These are phyloP conservation scores for Opisthograptis luteolata DNA, from an alignment of 2,888 invertebrate species.

Conservation along the genomic window DNA sequence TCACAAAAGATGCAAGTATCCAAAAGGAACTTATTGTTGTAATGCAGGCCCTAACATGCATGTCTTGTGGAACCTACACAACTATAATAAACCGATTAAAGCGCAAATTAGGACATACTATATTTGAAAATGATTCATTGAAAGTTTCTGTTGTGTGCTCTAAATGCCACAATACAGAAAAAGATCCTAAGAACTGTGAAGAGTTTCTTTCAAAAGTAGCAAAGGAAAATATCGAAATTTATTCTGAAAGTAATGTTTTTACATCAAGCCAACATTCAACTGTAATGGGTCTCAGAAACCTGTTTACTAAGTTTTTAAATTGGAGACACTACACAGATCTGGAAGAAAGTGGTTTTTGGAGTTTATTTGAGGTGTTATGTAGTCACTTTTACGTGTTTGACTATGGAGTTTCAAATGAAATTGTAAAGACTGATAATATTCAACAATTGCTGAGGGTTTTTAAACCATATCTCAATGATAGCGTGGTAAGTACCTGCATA, in stretches of 20 bases:
- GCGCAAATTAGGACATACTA: constrained; percentile 48
- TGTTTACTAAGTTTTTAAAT: constrained; percentile 71
- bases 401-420: constrained; percentile 54
- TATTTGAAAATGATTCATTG: constrained; percentile 53
- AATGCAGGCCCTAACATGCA: constrained; percentile 63
- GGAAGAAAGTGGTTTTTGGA: constrained; percentile 58
- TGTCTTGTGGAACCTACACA: constrained; percentile 59
- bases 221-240: constrained; percentile 46
- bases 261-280: constrained; percentile 51
- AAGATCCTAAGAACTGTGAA: constrained; percentile 28
- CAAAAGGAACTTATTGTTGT: constrained; percentile 54
- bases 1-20: constrained; percentile 57
- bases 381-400: constrained; percentile 71
- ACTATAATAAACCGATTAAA: constrained; percentile 43
- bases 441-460: constrained; percentile 59
- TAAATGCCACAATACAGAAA: constrained; percentile 56
- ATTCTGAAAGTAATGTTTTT: constrained; percentile 45
- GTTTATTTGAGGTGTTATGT: constrained; percentile 56
- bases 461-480: constrained; percentile 52
- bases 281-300: constrained; percentile 50
- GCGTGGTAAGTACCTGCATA: constrained; percentile 30
- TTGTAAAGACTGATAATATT: constrained; percentile 60
- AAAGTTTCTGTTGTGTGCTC: constrained; percentile 59
- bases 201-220: constrained; percentile 37
- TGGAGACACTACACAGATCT: constrained; percentile 58